Evolutionary conservation across 1,140 invertebrate genomes (phyloP).

Genomic region (Drosophila mauritiana): DNA sequence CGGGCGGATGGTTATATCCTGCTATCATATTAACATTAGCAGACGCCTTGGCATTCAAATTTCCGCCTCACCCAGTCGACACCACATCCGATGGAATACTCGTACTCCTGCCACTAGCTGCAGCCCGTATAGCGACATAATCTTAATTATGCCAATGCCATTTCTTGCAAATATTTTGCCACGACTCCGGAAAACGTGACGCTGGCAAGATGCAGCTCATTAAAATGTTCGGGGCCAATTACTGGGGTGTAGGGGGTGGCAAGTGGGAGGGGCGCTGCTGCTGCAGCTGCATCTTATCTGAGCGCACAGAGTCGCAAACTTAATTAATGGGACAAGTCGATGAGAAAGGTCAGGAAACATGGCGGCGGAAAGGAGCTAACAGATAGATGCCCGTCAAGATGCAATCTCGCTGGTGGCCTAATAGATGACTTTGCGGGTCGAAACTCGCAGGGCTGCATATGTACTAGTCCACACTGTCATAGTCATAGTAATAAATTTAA

Average conservation of each 20-base stretch:
- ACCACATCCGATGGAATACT: constrained; percentile 7
- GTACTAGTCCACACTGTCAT: too few species aligned
- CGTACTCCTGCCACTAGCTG: not conserved
- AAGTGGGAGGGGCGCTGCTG: constrained; percentile 14
- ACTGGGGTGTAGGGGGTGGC: constrained; percentile 18
- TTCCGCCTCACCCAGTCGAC: constrained; percentile 46
- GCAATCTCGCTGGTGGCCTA: not conserved
- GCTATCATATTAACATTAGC: constrained; percentile 60
- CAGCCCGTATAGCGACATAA: constrained; percentile 14
- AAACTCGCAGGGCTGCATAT: too few species aligned
- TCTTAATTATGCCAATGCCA: constrained; percentile 70
- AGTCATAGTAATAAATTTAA: too few species aligned
- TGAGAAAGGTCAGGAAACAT: constrained; percentile 12
- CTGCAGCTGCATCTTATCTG: constrained; percentile 45
- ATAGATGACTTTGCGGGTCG: not conserved
- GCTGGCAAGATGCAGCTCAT: constrained; percentile 66
- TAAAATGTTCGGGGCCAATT: constrained; percentile 79
- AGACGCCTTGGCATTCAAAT: constrained; percentile 75
- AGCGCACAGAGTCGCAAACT: constrained; percentile 36
- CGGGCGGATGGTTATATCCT: constrained; percentile 27
- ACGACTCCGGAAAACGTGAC: constrained; percentile 59
- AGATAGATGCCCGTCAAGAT: constrained; percentile 15
- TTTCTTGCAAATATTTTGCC: constrained; percentile 72
- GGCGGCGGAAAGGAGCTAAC: not conserved
- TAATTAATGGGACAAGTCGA: constrained; percentile 55